phyloP scores from a whole-genome alignment of 2,113 vertebrate species.

The Trichomycterus rosablanca region DNA sequence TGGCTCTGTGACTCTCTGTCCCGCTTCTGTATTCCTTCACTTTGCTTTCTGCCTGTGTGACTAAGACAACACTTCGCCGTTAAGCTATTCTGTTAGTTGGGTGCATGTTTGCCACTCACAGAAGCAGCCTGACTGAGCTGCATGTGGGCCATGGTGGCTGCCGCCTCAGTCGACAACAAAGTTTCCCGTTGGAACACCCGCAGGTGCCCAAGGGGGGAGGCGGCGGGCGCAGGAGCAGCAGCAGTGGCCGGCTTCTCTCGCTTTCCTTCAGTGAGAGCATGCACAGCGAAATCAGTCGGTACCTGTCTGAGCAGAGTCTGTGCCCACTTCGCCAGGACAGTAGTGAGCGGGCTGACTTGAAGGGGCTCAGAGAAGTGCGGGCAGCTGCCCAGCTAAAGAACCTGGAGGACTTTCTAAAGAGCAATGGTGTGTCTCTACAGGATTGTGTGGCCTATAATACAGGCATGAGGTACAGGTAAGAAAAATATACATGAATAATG shows the following conservation, averaged over 20 bases:
- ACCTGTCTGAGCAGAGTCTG: slow-evolving; percentile 78
- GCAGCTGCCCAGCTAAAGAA: slow-evolving; percentile 82
- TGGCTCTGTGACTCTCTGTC: slow-evolving; percentile 25
- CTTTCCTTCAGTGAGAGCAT: slow-evolving; percentile 85
- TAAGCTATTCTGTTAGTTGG: not conserved
- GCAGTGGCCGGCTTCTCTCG: slow-evolving; percentile 75
- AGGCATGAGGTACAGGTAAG: slow-evolving; percentile 92
- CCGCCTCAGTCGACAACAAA: slow-evolving; percentile 44
- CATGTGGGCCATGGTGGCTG: slow-evolving; percentile 36
- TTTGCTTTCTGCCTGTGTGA: slow-evolving; percentile 8
- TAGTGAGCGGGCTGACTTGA: slow-evolving; percentile 71
- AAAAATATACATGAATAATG: too few relatives aligned
- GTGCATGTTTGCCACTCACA: slow-evolving; percentile 56
- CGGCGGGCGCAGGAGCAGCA: slow-evolving; percentile 55
- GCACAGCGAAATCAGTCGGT: slow-evolving; percentile 79
- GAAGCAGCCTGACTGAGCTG: slow-evolving; percentile 48
- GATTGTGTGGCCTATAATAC: slow-evolving; percentile 73
- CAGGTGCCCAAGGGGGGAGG: slow-evolving; percentile 58
- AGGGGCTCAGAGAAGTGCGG: slow-evolving; percentile 78
- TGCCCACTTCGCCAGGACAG: slow-evolving; percentile 70
- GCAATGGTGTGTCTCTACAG: slow-evolving; percentile 83
- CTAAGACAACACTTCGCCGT: not conserved
- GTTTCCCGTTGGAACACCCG: slow-evolving; percentile 47
- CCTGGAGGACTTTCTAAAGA: slow-evolving; percentile 86
- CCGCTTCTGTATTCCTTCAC: slow-evolving; percentile 22